Base-by-base conservation (phyloP, 1,140 invertebrate species). In the Drosophila pseudoananassae region DNA sequence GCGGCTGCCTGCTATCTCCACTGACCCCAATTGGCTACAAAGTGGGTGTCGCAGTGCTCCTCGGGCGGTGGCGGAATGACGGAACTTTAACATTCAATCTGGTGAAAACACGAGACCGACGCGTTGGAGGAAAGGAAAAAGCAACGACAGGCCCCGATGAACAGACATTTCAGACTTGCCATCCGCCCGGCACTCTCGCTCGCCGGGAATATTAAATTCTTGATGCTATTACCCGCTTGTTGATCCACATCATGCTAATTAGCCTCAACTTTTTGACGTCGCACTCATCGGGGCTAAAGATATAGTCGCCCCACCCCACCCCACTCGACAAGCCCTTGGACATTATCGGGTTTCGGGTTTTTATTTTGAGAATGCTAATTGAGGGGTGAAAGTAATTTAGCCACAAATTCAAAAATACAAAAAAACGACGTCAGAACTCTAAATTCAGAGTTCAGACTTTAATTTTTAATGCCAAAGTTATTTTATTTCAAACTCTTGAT, bases 231-330 rank as follows among this genome's bases (percentile, higher is more conserved):
- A 54, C 61, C 50, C 29, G 65, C 65, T 69, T 68, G 65, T 69
- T 69, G 65, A 69, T 69, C 65, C 65, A 69, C 65, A 69, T 69
- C 65, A 69, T 69, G 65, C 65, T 69, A 69, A 69, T 69, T 69
- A 69, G 65, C 63, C 63, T 10, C 31, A 55, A 69, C 63, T 69
- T 69, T 54, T 68, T 56, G 65, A 69, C 63, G 65, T 68, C 63
- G 50, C 40, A 55, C 29, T 68, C 66, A 50, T 20, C 50, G 23
- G 63, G 61, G 40, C 23, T 38, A 68, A 68, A 53, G 64, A 65
- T 65, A 68, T 51, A 33, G 58, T 17, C 50, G 7, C 3, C 17
- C 33, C 0, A 7, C 14, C 1, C 23, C 25, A 14, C 17, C 5
- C 46, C 0, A 9, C 4, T 0, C 29, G 8, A 20, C 20, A 4